Evolutionary conservation across 1,140 invertebrate species (phyloP).

Genomic region (Homarus americanus): DNA sequence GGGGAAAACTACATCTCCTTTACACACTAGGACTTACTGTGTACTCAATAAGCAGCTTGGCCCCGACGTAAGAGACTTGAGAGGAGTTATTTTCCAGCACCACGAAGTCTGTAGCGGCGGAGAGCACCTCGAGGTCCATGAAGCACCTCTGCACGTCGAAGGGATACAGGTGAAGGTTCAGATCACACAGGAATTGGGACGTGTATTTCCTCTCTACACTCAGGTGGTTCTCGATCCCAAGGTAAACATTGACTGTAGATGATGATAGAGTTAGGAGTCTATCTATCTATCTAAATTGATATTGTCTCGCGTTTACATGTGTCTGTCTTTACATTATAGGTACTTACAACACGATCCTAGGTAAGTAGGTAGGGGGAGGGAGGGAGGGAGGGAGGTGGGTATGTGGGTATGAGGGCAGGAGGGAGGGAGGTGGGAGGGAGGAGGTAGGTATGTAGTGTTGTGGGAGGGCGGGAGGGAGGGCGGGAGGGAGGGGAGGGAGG

Average conservation of each 20-base stretch:
- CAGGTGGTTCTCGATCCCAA: conserved; percentile 53
- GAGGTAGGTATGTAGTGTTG: too few species aligned
- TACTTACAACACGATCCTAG: too few species aligned
- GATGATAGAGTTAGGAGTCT: neutral
- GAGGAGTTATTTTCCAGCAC: conserved; percentile 14
- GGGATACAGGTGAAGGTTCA: conserved; percentile 59
- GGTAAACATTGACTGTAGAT: conserved; percentile 41
- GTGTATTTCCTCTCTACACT: conserved; percentile 64
- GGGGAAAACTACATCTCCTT: too few species aligned
- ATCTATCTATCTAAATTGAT: too few species aligned
- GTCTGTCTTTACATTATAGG: too few species aligned
- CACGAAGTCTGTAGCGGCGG: conserved; percentile 62
- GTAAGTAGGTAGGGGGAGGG: too few species aligned
- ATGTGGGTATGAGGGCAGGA: too few species aligned
- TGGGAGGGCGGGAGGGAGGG: too few species aligned
- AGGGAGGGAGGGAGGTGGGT: too few species aligned
- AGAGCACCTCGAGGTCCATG: conserved; percentile 55
- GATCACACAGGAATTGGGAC: conserved; percentile 55
- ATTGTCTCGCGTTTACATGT: too few species aligned
- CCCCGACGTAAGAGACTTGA: conserved; percentile 33
- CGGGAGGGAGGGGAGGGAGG: neutral
- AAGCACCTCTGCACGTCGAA: conserved; percentile 57
- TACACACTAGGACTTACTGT: conserved; percentile 14
- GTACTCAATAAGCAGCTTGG: conserved; percentile 57
- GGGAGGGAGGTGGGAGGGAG: too few species aligned